phyloP scores from a whole-genome alignment of 2,113 vertebrate genomes.

The Ciconia boyciana region DNA sequence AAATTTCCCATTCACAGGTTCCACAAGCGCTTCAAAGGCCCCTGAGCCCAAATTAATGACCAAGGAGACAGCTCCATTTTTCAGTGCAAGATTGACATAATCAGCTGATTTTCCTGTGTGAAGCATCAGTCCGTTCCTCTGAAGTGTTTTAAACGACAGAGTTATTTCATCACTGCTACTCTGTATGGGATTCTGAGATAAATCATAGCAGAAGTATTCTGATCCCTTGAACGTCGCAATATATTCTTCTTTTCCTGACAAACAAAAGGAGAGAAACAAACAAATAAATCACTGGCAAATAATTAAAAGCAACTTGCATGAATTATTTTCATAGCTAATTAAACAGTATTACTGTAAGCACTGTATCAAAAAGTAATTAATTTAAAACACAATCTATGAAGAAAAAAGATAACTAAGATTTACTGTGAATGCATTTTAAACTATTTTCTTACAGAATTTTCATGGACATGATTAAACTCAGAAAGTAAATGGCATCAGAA shows the following conservation, averaged over 20 bases:
- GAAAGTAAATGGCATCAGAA: neutral
- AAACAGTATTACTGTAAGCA: neutral
- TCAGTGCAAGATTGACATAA: conserved; percentile 99
- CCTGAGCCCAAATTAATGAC: conserved; percentile 99
- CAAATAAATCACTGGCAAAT: neutral
- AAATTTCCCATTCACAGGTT: conserved; percentile 99
- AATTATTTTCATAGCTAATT: neutral
- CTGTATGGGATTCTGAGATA: conserved; percentile 98
- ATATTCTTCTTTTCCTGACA: conserved; percentile 94
- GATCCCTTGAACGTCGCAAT: conserved; percentile 98
- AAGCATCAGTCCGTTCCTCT: conserved; percentile 99
- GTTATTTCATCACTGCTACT: conserved; percentile 99
- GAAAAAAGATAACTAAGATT: neutral
- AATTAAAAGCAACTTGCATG: neutral
- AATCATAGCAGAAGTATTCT: conserved; percentile 98
- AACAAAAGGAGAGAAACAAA: conserved; percentile 54
- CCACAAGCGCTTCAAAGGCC: conserved; percentile 99
- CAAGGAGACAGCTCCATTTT: conserved; percentile 98
- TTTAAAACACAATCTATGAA: neutral
- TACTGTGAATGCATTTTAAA: neutral
- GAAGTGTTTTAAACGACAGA: conserved; percentile 96
- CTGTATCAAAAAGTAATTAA: neutral
- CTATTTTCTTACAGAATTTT: neutral
- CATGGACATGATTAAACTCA: neutral
- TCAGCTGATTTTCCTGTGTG: conserved; percentile 98